These are phyloP conservation scores for Hippocampus mohnikei DNA, from an alignment of 2,113 vertebrate species.

Conservation along the genomic window DNA sequence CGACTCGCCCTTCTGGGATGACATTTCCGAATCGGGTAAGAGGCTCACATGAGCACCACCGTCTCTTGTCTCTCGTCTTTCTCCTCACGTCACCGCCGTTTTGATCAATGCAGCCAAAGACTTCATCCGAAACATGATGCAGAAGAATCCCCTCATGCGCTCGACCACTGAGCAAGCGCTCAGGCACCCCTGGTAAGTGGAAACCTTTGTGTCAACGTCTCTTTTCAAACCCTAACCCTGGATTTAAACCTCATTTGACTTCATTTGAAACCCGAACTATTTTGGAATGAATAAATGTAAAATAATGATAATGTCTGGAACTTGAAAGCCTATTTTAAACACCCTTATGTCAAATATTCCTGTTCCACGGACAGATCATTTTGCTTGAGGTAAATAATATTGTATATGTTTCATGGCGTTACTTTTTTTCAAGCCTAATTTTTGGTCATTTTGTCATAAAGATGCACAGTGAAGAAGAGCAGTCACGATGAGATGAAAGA, in stretches of 20 bases:
- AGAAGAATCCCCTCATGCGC: slow-evolving; percentile 85
- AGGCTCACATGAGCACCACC: background rate
- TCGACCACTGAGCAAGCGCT: slow-evolving; percentile 86
- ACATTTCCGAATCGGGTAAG: slow-evolving; percentile 92
- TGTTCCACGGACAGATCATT: background rate
- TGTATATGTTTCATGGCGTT: background rate
- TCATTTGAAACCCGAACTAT: too few relatives aligned
- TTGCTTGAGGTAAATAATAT: background rate
- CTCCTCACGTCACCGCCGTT: background rate
- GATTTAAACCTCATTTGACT: too few relatives aligned
- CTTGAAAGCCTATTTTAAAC: background rate
- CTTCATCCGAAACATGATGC: slow-evolving; percentile 89
- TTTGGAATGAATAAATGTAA: too few relatives aligned
- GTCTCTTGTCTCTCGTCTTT: background rate
- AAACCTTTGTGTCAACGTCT: background rate
- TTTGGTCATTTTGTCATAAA: background rate
- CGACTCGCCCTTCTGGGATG: slow-evolving; percentile 95
- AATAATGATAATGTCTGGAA: too few relatives aligned
- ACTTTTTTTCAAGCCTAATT: background rate
- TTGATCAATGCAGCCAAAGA: slow-evolving; percentile 81
- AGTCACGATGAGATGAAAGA: background rate
- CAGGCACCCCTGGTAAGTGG: slow-evolving; percentile 87
- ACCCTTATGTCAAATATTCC: background rate
- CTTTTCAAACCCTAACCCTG: background rate
- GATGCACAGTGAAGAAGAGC: background rate